phyloP scores from a whole-genome alignment of 1,140 invertebrate species.

The Drosophila orena region DNA sequence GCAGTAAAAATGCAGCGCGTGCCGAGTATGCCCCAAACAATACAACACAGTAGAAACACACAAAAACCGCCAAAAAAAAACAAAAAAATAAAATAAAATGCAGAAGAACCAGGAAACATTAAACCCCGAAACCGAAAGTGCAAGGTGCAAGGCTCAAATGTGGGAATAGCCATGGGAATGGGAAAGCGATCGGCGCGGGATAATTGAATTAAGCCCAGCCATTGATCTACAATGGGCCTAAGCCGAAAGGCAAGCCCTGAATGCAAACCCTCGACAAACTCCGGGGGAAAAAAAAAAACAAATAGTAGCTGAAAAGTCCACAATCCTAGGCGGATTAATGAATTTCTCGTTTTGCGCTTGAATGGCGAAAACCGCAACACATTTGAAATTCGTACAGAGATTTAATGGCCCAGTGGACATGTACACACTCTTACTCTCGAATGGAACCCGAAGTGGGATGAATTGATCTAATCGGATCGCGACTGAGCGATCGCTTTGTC shows the following conservation, averaged over 20 bases:
- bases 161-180: conserved; percentile 45
- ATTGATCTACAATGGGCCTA: conserved; percentile 25
- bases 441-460: conserved; percentile 28
- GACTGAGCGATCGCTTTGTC: conserved; percentile 60
- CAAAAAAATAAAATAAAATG: neutral
- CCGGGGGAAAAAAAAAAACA: conserved; percentile 15
- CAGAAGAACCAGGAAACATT: conserved; percentile 36
- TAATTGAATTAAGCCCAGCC: conserved; percentile 62
- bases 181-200: conserved; percentile 21
- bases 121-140: conserved; percentile 54
- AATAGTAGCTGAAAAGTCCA: conserved; percentile 37
- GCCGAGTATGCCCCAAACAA: conserved; percentile 45
- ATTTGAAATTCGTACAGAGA: conserved; percentile 59
- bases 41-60: conserved; percentile 6
- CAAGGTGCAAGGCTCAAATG: conserved; percentile 68
- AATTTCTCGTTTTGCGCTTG: conserved; percentile 75
- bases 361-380: conserved; percentile 60
- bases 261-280: conserved; percentile 24
- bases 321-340: conserved; percentile 61
- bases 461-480: conserved; percentile 44
- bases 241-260: conserved; percentile 44
- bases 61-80: conserved; percentile 26
- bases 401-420: conserved; percentile 68
- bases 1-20: conserved; percentile 81
- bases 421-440: conserved; percentile 18